Evolutionary conservation across 2,888 invertebrate genomes (phyloP).

Genomic region (Folsomia manolachei): DNA sequence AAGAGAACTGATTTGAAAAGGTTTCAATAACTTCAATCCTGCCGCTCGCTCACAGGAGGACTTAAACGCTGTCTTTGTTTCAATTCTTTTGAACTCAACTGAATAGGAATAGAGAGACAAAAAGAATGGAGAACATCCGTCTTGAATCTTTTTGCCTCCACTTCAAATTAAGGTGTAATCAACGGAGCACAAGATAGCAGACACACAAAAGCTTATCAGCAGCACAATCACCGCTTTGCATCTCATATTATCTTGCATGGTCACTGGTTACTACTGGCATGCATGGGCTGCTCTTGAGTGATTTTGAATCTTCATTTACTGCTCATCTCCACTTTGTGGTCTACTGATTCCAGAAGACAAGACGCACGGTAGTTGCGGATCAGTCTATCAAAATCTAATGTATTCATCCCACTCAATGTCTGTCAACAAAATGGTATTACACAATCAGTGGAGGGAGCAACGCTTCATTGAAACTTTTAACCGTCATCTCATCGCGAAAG

Average conservation of each 20-base stretch:
- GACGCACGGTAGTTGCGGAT: too few relatives aligned
- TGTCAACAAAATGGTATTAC: too few relatives aligned
- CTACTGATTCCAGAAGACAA: slow-evolving; percentile 24
- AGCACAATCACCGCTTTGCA: not conserved
- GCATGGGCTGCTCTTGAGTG: not conserved
- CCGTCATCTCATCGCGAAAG: too few relatives aligned
- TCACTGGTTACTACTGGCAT: too few relatives aligned
- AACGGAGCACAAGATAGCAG: slow-evolving; percentile 4
- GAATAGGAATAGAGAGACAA: too few relatives aligned
- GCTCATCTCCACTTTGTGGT: slow-evolving; percentile 10
- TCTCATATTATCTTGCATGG: too few relatives aligned
- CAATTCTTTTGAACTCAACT: not conserved
- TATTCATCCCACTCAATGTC: too few relatives aligned
- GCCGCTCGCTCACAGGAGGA: slow-evolving; percentile 5
- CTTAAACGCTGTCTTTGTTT: slow-evolving; percentile 17
- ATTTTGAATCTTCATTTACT: slow-evolving; percentile 16
- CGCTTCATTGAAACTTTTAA: too few relatives aligned
- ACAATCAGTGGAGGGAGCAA: too few relatives aligned
- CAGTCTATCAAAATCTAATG: too few relatives aligned
- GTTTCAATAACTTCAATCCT: slow-evolving; percentile 13
- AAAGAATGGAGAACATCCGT: slow-evolving; percentile 11
- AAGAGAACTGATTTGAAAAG: not conserved
- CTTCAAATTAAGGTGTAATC: slow-evolving; percentile 18
- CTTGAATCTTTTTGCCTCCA: not conserved
- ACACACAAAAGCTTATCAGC: not conserved